Percentiles rank a stretch among this genome's conserved stretches.
These are phyloP conservation scores for Urocynchramus pylzowi DNA, from an alignment of 2,113 vertebrate genomes.

Conservation along the genomic window DNA sequence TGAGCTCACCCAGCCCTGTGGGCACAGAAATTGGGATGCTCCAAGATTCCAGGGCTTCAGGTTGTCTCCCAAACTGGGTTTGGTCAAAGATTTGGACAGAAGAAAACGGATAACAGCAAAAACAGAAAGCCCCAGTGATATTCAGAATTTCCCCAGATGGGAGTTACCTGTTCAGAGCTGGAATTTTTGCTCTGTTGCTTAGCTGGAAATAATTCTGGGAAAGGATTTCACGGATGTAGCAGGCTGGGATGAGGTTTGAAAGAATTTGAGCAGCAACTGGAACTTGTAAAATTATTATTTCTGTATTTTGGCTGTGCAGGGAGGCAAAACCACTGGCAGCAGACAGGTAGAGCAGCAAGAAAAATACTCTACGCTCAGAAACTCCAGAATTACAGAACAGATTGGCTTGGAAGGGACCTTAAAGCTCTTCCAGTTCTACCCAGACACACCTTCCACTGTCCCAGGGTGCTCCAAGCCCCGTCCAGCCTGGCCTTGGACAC, in stretches of 20 bases:
- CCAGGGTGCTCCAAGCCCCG: fast-evolving
- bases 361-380: not conserved
- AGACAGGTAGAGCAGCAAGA: not conserved
- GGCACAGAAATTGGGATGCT: not conserved
- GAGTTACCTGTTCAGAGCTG: not conserved
- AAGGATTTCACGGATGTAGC: not conserved
- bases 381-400: not conserved
- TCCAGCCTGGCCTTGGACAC: not conserved
- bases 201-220: not conserved
- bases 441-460: not conserved
- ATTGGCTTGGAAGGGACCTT: not conserved
- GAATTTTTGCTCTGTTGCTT: not conserved
- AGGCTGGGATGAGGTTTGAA: not conserved
- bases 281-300: not conserved
- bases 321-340: not conserved
- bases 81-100: not conserved
- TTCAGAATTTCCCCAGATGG: not conserved
- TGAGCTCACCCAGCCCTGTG: not conserved
- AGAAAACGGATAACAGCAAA: not conserved
- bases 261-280: not conserved
- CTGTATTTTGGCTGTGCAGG: not conserved
- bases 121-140: not conserved
- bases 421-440: not conserved
- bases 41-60: not conserved
- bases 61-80: not conserved